Percentiles rank a stretch among this genome's conserved stretches.
Conservation (phyloP, 2,113 vertebrate genomes). For the Corythornis cristatus region DNA sequence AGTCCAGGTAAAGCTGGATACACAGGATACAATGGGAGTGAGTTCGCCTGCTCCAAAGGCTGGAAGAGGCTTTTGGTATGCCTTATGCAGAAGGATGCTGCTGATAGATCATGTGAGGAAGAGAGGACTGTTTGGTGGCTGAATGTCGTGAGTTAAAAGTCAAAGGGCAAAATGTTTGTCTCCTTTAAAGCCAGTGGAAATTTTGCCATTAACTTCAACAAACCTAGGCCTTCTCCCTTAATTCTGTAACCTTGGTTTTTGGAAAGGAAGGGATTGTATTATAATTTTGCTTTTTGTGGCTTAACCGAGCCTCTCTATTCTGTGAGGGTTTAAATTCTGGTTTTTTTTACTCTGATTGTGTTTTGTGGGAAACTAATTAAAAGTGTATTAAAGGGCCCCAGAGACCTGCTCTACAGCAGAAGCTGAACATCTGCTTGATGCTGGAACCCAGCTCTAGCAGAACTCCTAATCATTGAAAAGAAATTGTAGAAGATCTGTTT, state of each 20-base stretch:
- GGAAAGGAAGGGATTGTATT: background rate
- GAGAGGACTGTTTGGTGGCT: background rate
- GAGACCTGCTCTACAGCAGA: conserved; percentile 6
- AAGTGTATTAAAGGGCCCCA: conserved; percentile 26
- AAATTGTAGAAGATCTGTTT: background rate
- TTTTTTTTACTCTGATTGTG: background rate
- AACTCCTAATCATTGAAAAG: background rate
- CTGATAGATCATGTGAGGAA: background rate
- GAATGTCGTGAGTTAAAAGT: conserved; percentile 21
- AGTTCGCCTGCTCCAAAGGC: background rate
- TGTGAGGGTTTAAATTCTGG: background rate
- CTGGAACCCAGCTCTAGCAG: background rate
- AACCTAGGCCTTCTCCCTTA: background rate
- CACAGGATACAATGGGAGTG: background rate
- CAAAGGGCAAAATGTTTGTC: background rate
- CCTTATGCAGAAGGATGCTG: background rate
- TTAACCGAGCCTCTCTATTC: background rate
- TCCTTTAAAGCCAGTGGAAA: background rate
- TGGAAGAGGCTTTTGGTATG: background rate
- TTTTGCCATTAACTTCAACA: background rate
- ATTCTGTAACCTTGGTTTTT: background rate
- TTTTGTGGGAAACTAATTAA: conserved; percentile 43
- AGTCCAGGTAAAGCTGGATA: background rate
- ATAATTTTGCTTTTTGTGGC: background rate
- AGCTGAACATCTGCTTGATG: conserved; percentile 26